Base-by-base conservation (phyloP, 2,113 vertebrate genomes). In the Carettochelys insculpta region DNA sequence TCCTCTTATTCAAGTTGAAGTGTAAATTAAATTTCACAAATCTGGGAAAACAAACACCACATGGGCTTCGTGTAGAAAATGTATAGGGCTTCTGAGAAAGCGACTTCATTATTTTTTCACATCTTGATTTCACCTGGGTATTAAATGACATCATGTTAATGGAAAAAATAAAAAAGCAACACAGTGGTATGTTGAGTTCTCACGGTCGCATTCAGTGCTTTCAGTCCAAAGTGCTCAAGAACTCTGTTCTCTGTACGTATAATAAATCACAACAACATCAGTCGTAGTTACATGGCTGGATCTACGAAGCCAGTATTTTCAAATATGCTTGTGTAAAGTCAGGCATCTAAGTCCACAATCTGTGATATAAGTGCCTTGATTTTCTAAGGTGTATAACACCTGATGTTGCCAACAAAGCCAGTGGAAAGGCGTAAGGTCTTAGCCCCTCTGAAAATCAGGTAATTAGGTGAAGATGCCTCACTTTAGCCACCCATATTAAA, bases 121-220 rank as follows among this genome's bases (percentile, higher is more conserved):
- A 29, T n/a, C n/a, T 10, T n/a, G 22, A 34, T 29, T 11, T 65
- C 71, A 45, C 47, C 38, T 45, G 12, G n/a, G 45, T 76, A 43
- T 51, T 27, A 8, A 61, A 31, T 53, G 56, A 13, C 10, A n/a
- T 14, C 20, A 14, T 3, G 80, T 14, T n/a, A 51, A 77, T 16
- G 38, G 38, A 27, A 81, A n/a, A 61, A 65, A 58, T 3, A 38
- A 4, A 11, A 77, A 27, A 77, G 47, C 53, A 13, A 10, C 45
- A 38, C 3, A 38, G 2, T 47, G 50, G 79, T 1, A 2, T 19
- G 65, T 34, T 10, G 14, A 88, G 19, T 29, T 29, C 53, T 29
- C 51, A 29, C 34, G 1, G 1, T 24, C 12, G 34, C 34, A 5
- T 27, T 50, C 27, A 12, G 61, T 11, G n/a, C 1, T 1, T n/a